phyloP scores from a whole-genome alignment of 2,113 vertebrate species.

The Tachuris rubrigastra region DNA sequence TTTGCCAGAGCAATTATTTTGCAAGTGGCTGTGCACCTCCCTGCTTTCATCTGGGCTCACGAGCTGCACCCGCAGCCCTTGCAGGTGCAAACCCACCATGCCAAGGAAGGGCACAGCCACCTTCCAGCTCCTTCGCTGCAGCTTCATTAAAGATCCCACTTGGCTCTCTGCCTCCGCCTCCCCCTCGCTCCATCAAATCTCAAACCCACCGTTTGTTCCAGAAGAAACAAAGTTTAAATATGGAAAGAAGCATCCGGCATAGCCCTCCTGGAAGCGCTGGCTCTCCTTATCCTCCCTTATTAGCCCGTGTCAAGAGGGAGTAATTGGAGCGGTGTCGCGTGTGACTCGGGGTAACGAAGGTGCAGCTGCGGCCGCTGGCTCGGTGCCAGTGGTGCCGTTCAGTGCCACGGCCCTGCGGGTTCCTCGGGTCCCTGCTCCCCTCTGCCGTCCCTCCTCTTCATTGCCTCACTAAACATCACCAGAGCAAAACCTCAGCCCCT shows the following conservation, averaged over 20 bases:
- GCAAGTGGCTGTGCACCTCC: slow-evolving; percentile 9
- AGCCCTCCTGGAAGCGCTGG: background rate
- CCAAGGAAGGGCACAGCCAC: background rate
- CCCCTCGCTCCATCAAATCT: background rate
- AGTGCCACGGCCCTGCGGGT: background rate
- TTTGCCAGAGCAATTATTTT: slow-evolving; percentile 16
- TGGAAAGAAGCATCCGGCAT: background rate
- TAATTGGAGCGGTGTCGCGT: background rate
- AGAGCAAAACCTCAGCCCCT: background rate
- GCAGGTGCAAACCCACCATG: background rate
- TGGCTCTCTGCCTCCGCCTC: slow-evolving; percentile 1
- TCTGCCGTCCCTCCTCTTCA: background rate
- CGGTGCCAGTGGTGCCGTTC: background rate
- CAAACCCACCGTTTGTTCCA: background rate
- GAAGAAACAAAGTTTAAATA: background rate
- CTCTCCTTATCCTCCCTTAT: slow-evolving; percentile 18
- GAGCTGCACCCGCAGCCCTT: background rate
- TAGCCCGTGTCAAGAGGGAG: slow-evolving; percentile 46
- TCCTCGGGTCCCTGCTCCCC: background rate
- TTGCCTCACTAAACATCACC: background rate
- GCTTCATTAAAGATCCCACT: background rate
- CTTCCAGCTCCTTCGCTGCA: background rate
- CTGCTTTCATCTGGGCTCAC: background rate
- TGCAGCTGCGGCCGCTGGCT: slow-evolving; percentile 41
- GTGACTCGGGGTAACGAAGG: background rate